Conservation (phyloP, 1,140 invertebrate genomes). For the Bombyx mori region DNA sequence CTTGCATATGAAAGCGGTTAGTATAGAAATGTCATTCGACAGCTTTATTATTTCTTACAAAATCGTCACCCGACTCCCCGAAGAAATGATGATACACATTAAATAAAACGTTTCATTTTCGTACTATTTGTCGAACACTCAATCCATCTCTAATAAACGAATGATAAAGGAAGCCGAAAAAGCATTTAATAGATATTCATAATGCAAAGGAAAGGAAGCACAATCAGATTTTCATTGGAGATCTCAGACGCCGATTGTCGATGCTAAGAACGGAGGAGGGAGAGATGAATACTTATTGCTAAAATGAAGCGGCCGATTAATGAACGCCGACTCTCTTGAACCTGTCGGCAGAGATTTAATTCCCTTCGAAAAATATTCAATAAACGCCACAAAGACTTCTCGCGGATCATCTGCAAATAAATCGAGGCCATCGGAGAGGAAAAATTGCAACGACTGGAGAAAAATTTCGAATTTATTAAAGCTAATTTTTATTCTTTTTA, state of each 20-base stretch:
- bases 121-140: slow-evolving; percentile 35
- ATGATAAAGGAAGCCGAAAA: slow-evolving; percentile 23
- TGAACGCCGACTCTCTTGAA: slow-evolving; percentile 46
- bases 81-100: slow-evolving; percentile 27
- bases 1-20: slow-evolving; percentile 29
- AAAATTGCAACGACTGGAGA: slow-evolving; percentile 23
- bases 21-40: slow-evolving; percentile 30
- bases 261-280: slow-evolving; percentile 20
- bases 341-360: slow-evolving; percentile 47
- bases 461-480: slow-evolving; percentile 8
- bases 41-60: slow-evolving; percentile 22
- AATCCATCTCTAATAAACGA: slow-evolving; percentile 35
- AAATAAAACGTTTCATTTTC: slow-evolving; percentile 21
- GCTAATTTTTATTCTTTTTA: neutral
- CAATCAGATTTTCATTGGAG: slow-evolving; percentile 62
- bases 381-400: slow-evolving; percentile 45
- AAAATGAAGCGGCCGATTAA: slow-evolving; percentile 61
- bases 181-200: slow-evolving; percentile 54
- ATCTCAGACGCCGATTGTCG: slow-evolving; percentile 20
- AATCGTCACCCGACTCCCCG: slow-evolving; percentile 10
- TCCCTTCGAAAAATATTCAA: slow-evolving; percentile 62
- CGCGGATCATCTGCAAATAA: slow-evolving; percentile 35
- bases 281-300: slow-evolving; percentile 67
- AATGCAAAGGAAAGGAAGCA: slow-evolving; percentile 59
- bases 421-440: slow-evolving; percentile 19